Evolutionary conservation across 2,113 vertebrate species (phyloP).

Genomic region (Phrynosoma blainvillii): DNA sequence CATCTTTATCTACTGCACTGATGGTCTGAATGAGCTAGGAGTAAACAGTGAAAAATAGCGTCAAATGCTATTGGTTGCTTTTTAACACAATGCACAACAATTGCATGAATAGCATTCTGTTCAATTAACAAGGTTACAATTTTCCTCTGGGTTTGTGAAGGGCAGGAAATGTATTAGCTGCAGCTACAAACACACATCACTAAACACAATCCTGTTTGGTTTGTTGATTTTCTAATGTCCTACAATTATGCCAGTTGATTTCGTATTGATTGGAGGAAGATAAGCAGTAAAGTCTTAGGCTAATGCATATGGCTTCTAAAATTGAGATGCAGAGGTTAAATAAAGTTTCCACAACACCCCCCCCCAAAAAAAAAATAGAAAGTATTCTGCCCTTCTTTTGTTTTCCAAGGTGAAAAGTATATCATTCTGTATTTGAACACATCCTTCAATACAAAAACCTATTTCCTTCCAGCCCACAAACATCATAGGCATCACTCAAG

Average conservation of each 20-base stretch:
- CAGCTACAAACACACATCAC: not conserved
- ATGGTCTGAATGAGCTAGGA: conserved; percentile 87
- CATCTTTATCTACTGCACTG: conserved; percentile 88
- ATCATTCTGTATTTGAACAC: conserved; percentile 38
- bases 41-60: conserved; percentile 23
- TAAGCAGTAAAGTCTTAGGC: conserved; percentile 21
- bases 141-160: not conserved
- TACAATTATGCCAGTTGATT: conserved; percentile 27
- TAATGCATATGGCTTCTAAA: conserved; percentile 20
- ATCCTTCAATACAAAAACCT: conserved; percentile 40
- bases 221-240: conserved; percentile 38
- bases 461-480: conserved; percentile 42
- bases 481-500: conserved; percentile 37
- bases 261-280: conserved; percentile 42
- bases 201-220: not conserved
- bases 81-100: conserved; percentile 17
- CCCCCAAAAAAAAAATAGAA: not conserved
- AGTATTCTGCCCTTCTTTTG: not conserved
- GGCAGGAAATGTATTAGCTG: conserved; percentile 15
- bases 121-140: not conserved
- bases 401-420: conserved; percentile 29
- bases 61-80: not conserved
- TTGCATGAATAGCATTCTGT: fast-evolving
- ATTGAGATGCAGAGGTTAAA: conserved; percentile 10
- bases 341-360: not conserved